Base-by-base conservation (phyloP, 1,140 invertebrate genomes). In the Mylabris phalerata region DNA sequence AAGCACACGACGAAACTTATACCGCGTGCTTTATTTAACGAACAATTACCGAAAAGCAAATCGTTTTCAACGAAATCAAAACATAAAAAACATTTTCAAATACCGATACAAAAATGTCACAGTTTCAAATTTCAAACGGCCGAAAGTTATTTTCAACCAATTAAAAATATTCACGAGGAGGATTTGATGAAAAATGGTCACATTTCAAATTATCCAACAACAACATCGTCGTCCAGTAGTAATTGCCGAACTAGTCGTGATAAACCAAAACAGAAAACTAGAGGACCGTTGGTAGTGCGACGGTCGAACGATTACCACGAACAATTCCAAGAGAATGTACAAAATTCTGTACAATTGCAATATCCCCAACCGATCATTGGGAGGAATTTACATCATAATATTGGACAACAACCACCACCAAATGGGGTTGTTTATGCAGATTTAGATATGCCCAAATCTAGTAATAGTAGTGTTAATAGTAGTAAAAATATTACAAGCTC, bases 41-140 rank as follows among this genome's bases (percentile, higher is more conserved):
- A 70, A 27, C 67, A 66, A 38, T 49, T 69, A 19, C 57, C 63
- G 19, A 73, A 73, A 55, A 72, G 70, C 63, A 73, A 73, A 67
- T 70, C 69, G 19, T 73, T 73, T 63, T 71, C 71, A 42, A 67
- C 60, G 43, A 71, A 71, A 44, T 58, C 64, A 39, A 79, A 79
- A 70, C 75, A 76, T 62, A 79, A 77, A 72, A 79, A 80, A 67
- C 79, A 81, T 57, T 80, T 81, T 55, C 79, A 82, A 69, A 76
- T 83, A 62, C 83, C 82, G 0, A 64, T 85, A 25, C 83, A 84
- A 68, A 85, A 85, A 71, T 81, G 83, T 71, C 82, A 84, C 71
- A 84, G 82, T 67, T 84, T 84, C 66, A 83, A 84, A 63, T 85
- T 84, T 59, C 82, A 84, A 77, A 82, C 79, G 42, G 79, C 79